phyloP scores from a whole-genome alignment of 2,113 vertebrate species.

The Melanostigma gelatinosum region DNA sequence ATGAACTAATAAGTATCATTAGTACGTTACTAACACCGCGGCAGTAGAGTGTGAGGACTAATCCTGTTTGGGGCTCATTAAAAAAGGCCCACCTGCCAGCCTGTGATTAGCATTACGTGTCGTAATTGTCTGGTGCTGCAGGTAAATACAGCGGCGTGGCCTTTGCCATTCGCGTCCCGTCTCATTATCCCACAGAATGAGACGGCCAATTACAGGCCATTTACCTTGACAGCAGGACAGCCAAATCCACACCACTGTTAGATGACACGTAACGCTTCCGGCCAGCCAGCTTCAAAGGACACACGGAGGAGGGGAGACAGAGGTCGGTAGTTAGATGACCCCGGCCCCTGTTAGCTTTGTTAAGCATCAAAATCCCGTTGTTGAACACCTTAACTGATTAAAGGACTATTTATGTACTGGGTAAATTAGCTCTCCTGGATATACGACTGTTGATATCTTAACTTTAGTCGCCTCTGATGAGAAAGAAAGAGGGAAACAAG shows the following conservation, averaged over 20 bases:
- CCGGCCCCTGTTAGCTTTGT: constrained; percentile 40
- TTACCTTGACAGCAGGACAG: constrained; percentile 61
- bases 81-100: constrained; percentile 48
- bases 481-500: constrained; percentile 3
- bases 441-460: constrained; percentile 24
- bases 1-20: constrained; percentile 26
- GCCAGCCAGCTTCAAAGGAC: constrained; percentile 30
- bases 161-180: constrained; percentile 52
- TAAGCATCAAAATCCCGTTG: constrained; percentile 25
- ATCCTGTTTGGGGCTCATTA: constrained; percentile 50
- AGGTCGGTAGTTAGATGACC: constrained; percentile 14
- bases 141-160: constrained; percentile 61
- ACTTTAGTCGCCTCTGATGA: neutral
- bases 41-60: constrained; percentile 14
- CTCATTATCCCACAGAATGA: constrained; percentile 73
- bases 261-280: constrained; percentile 43
- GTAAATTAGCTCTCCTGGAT: constrained; percentile 23
- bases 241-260: constrained; percentile 35
- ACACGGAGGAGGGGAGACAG: constrained; percentile 16
- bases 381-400: constrained; percentile 20
- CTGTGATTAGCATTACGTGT: constrained; percentile 47
- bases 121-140: constrained; percentile 59
- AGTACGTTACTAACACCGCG: neutral
- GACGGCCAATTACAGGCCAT: constrained; percentile 72
- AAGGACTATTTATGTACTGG: constrained; percentile 12